Conservation (phyloP, 2,888 invertebrate species). For the Papilio protenor region DNA sequence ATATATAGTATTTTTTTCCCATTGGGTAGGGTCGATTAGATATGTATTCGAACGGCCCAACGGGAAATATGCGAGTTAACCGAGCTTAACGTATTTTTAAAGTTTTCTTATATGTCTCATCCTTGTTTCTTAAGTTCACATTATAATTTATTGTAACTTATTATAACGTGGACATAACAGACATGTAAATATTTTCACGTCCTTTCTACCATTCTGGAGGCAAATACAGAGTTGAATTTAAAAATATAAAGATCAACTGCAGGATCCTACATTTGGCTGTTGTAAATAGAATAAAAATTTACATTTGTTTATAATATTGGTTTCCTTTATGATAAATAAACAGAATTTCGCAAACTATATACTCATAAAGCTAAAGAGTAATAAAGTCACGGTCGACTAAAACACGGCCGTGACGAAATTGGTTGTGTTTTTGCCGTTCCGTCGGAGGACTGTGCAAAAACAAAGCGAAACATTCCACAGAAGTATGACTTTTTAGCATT, state of each 20-base stretch:
- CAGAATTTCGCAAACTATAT: conserved; percentile 6
- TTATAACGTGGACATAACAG: too few species aligned
- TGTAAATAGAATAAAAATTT: neutral
- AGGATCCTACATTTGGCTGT: neutral
- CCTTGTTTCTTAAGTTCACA: neutral
- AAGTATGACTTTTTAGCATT: neutral
- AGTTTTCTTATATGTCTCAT: neutral
- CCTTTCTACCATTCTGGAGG: neutral
- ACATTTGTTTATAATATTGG: neutral
- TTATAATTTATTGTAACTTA: neutral
- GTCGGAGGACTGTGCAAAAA: conserved; percentile 18
- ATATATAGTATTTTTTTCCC: too few species aligned
- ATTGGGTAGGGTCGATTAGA: too few species aligned
- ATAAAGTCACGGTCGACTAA: conserved; percentile 23
- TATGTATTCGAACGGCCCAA: too few species aligned
- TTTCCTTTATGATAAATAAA: neutral
- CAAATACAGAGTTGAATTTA: neutral
- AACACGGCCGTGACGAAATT: conserved; percentile 18
- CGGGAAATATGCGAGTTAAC: too few species aligned
- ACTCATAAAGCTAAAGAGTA: conserved; percentile 7
- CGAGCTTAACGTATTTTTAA: neutral
- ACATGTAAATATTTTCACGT: neutral
- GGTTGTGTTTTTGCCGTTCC: conserved; percentile 27
- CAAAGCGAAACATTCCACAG: conserved; percentile 11
- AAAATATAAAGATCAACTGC: neutral